Evolutionary conservation across 2,888 invertebrate species (phyloP), one percentile per base, ranked within the genome.

Genomic region (Cheilosia pagana): DNA sequence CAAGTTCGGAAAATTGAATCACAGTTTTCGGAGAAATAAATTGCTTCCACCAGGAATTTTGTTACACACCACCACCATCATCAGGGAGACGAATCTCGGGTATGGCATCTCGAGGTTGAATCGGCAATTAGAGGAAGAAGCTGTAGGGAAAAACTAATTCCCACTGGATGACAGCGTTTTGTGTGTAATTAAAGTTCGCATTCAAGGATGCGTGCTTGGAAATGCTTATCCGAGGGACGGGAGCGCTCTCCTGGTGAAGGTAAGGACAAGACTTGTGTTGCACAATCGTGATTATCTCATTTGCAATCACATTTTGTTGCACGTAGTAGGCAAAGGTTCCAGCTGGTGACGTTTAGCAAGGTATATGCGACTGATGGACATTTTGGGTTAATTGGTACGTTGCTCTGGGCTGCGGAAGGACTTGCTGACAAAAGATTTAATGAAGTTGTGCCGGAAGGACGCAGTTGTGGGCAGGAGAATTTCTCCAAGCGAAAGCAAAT

Each of bases 111-210:
- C 57, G 60, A 57, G 71, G 75, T 67, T 85, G 85, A 85, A 76
- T 79, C 81, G 71, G 71, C 76, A 85, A 85, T 85, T 76, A 85
- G 81, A 62, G 2, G 48, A 77, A 8, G 74, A 35, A 74, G 63
- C 50, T 19, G 25, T 45, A 48, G 48, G 19, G 50, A 60, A 57
- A 60, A 85, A 81, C 65, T 75, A 75, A 76, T 76, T 85, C 81
- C 75, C 85, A 59, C 48, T 19, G 53, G 74, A 53, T 41, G 53
- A 65, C 67, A 55, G 43, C 31, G 25, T 63, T 70, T 70, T 55
- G 53, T 74, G 52, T 81, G 81, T 85, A 85, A 85, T 85, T 85
- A 81, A 75, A 85, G 71, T 81, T 76, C 75, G 60, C 55, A 85
- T 85, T 85, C 75, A 81, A 71, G 81, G 71, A 75, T 85, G 85